phyloP scores from a whole-genome alignment of 2,888 invertebrate species.

The Schizaphis graminum region DNA sequence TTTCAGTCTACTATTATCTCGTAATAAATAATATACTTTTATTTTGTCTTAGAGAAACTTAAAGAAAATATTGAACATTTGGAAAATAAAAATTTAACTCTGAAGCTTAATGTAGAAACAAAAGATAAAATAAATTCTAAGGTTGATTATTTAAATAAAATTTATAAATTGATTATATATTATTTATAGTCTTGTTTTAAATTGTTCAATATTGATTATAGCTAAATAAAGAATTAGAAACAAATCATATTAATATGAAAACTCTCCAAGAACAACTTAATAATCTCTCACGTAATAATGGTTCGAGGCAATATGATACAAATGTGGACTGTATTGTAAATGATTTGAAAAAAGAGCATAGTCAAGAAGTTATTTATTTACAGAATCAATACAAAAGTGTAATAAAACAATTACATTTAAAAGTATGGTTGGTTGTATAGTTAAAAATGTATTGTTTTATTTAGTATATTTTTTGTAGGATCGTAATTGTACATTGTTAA shows the following conservation, averaged over 20 bases:
- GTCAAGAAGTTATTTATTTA: slow-evolving; percentile 46
- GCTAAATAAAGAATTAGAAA: slow-evolving; percentile 51
- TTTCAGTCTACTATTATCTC: neutral
- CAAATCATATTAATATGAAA: slow-evolving; percentile 46
- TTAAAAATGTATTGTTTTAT: neutral
- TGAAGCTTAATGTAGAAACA: slow-evolving; percentile 26
- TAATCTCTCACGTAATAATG: slow-evolving; percentile 49
- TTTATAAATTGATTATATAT: neutral
- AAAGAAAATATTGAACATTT: slow-evolving; percentile 53
- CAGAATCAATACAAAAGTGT: slow-evolving; percentile 52
- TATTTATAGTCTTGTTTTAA: neutral
- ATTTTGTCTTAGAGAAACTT: slow-evolving; percentile 43
- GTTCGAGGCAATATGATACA: slow-evolving; percentile 58
- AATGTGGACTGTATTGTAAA: slow-evolving; percentile 46
- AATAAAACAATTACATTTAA: slow-evolving; percentile 44
- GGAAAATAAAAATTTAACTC: slow-evolving; percentile 41
- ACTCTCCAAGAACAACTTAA: slow-evolving; percentile 60
- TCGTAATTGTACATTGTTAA: slow-evolving; percentile 42
- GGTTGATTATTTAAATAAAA: slow-evolving; percentile 12
- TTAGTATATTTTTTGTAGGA: slow-evolving; percentile 40
- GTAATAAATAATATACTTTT: slow-evolving; percentile 1
- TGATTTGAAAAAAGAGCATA: slow-evolving; percentile 60
- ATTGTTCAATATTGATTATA: slow-evolving; percentile 28
- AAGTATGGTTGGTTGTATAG: slow-evolving; percentile 12
- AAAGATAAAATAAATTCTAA: slow-evolving; percentile 30